Conservation (phyloP, 2,888 invertebrate genomes). For the Synanthedon formicaeformis region DNA sequence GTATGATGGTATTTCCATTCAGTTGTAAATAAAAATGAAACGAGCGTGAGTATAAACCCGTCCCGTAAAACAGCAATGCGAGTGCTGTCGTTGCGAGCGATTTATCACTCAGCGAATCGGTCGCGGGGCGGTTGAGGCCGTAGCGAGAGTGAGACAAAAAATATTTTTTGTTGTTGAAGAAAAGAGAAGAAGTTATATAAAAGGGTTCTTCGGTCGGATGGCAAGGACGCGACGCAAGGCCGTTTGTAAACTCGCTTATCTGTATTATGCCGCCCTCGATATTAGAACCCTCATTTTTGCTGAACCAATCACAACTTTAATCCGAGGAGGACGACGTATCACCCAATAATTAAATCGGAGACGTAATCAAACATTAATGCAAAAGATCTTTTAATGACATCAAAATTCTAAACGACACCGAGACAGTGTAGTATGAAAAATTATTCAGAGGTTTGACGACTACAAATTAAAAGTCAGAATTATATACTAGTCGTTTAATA, state of each 20-base stretch:
- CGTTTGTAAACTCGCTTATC: slow-evolving; percentile 41
- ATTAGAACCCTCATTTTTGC: not conserved
- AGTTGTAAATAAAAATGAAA: slow-evolving; percentile 49
- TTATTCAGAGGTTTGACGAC: too few relatives aligned
- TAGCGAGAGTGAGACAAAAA: slow-evolving; percentile 22
- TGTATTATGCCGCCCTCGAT: slow-evolving; percentile 16
- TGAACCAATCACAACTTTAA: too few relatives aligned
- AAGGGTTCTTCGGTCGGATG: slow-evolving; percentile 33
- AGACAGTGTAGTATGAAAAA: too few relatives aligned
- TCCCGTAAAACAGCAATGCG: slow-evolving; percentile 38
- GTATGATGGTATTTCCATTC: slow-evolving; percentile 39
- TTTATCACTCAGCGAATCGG: slow-evolving; percentile 50
- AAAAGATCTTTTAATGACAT: too few relatives aligned
- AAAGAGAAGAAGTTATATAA: slow-evolving; percentile 23
- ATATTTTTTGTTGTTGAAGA: slow-evolving; percentile 15
- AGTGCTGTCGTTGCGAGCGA: slow-evolving; percentile 46
- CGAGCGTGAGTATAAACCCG: slow-evolving; percentile 29
- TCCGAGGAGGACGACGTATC: too few relatives aligned
- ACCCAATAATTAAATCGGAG: too few relatives aligned
- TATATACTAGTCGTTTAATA: too few relatives aligned
- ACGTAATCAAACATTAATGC: too few relatives aligned
- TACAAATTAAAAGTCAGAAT: too few relatives aligned
- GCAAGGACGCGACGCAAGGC: slow-evolving; percentile 63
- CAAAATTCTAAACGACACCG: too few relatives aligned
- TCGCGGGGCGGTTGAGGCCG: slow-evolving; percentile 33